Base-by-base conservation (phyloP, 2,113 vertebrate species). In the Oreochromis niloticus region DNA sequence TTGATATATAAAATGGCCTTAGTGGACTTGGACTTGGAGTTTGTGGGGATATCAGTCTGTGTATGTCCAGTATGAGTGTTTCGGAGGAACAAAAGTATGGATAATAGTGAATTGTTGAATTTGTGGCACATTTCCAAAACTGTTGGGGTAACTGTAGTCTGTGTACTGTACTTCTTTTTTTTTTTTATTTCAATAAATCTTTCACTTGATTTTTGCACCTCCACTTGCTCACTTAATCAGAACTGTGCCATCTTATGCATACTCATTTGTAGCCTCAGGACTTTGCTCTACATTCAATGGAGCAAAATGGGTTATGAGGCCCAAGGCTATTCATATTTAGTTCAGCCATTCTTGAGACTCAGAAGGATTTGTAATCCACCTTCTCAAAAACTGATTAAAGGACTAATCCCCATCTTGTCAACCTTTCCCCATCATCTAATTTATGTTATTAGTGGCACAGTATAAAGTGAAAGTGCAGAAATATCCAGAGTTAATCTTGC, bases 281-380 rank as follows among this genome's bases (percentile, higher is more conserved):
- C 86, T 92, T 84, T 94, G 93, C 86, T 93, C 93, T 68, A 95
- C 87, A 94, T 95, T 93, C 66, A 90, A 7, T 85, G 22, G 41
- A 88, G 89, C 81, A 91, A 94, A 94, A 91, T 95, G 79, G 93
- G 93, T 93, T 94, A 91, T 46, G 24, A 22, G 39, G 71, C 94
- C 88, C 24, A 13, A 83, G 89, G 93, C 90, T 55, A 34, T 87
- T 89, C n/a, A 79, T 92, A 93, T 92, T 88, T 83, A 88, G 52
- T 91, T 82, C 59, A 89, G 54, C 75, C 75, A 81, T 91, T 93
- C 84, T 78, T 54, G 61, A 88, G 79, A 68, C 46, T 46, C 41
- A 63, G 24, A 87, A 85, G 52, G 36, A 87, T 88, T 68, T 85
- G 10, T 59, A 87, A 80, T 88, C n/a, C 46, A 85, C 50, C 63